Percentiles rank a stretch among this genome's conserved stretches.
phyloP scores from a whole-genome alignment of 2,888 invertebrate genomes.

The Perdita meconis region DNA sequence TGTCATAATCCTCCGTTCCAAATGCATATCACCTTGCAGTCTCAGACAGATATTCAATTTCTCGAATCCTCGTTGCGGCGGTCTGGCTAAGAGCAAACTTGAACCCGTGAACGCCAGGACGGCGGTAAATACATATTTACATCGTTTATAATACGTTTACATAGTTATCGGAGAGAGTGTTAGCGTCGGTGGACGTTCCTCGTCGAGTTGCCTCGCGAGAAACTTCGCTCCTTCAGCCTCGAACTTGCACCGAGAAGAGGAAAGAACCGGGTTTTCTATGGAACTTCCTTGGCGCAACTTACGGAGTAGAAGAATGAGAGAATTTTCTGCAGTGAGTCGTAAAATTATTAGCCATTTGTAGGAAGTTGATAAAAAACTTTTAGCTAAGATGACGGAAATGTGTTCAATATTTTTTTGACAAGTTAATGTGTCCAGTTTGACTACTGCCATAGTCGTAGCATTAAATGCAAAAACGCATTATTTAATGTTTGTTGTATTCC shows the following conservation, averaged over 20 bases:
- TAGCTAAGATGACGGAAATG: too few species aligned
- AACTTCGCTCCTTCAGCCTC: background rate
- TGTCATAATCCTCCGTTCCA: too few species aligned
- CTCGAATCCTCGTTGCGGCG: slow-evolving; percentile 23
- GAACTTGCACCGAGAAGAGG: background rate
- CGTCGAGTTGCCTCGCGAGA: background rate
- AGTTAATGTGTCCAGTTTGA: too few species aligned
- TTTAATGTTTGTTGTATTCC: too few species aligned
- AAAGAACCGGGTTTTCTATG: background rate
- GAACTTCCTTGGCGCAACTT: too few species aligned
- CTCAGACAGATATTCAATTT: slow-evolving; percentile 35
- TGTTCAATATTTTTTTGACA: too few species aligned
- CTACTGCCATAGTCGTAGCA: too few species aligned
- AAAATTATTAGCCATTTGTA: too few species aligned
- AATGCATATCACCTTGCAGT: slow-evolving; percentile 31
- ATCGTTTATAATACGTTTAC: slow-evolving; percentile 24
- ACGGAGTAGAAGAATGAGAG: too few species aligned
- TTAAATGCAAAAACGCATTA: too few species aligned
- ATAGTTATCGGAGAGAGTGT: background rate
- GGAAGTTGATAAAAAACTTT: too few species aligned
- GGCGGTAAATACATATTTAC: slow-evolving; percentile 39
- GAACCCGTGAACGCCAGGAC: slow-evolving; percentile 18
- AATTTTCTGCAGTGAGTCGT: too few species aligned
- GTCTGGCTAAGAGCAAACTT: slow-evolving; percentile 34
- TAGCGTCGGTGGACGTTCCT: background rate